phyloP scores from a whole-genome alignment of 2,113 vertebrate species.

The Sula dactylatra region DNA sequence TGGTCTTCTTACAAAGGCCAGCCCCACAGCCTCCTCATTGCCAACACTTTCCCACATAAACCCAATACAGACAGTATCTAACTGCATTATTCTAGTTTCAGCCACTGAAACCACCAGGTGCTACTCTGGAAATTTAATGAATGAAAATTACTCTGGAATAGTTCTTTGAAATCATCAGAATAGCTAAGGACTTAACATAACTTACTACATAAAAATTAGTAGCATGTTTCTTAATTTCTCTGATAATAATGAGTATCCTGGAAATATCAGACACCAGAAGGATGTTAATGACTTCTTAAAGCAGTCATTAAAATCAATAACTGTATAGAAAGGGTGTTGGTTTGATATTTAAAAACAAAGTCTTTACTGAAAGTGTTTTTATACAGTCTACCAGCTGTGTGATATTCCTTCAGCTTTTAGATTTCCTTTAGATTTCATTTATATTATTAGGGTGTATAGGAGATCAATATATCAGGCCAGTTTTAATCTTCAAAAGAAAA shows the following conservation, averaged over 20 bases:
- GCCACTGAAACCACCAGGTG: neutral
- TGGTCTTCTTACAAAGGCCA: neutral
- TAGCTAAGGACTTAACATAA: neutral
- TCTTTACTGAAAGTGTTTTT: neutral
- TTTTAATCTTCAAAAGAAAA: neutral
- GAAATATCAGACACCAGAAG: neutral
- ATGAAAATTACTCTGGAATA: neutral
- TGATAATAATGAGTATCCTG: neutral
- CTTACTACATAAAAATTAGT: neutral
- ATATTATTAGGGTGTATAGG: too few relatives aligned
- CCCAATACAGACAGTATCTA: neutral
- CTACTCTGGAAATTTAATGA: too few relatives aligned
- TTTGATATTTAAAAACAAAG: neutral
- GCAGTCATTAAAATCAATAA: neutral
- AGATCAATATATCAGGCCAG: neutral
- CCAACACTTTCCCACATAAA: neutral
- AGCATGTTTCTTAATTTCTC: neutral
- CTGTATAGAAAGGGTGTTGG: neutral
- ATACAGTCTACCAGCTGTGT: neutral
- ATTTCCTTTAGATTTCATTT: neutral
- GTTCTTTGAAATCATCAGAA: neutral
- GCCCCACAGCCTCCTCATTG: neutral
- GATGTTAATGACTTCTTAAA: neutral
- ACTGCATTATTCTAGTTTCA: neutral
- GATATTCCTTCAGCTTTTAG: neutral